phyloP scores from a whole-genome alignment of 2,113 vertebrate species.

The Collichthys lucidus region DNA sequence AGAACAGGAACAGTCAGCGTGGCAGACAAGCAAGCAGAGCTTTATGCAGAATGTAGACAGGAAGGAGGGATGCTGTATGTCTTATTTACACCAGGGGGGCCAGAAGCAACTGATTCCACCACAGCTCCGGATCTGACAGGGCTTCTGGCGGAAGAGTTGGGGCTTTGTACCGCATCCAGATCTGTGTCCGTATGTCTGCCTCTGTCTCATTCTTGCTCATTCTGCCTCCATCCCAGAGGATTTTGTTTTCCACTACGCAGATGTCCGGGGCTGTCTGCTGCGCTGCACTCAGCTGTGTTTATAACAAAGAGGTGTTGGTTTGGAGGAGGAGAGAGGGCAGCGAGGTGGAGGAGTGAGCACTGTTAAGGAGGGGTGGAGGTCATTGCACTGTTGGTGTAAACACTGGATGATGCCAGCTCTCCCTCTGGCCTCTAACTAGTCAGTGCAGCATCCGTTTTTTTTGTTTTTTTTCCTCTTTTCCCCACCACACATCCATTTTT shows the following conservation, averaged over 20 bases:
- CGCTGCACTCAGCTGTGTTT: conserved; percentile 78
- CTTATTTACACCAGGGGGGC: conserved; percentile 48
- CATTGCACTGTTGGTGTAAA: conserved; percentile 72
- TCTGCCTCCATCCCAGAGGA: conserved; percentile 66
- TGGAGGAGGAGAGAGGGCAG: conserved; percentile 66
- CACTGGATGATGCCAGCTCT: conserved; percentile 69
- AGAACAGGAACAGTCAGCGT: conserved; percentile 31
- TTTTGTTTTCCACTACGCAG: conserved; percentile 74
- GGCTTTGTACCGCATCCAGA: conserved; percentile 65
- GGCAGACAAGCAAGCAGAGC: not conserved
- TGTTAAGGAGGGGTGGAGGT: conserved; percentile 48
- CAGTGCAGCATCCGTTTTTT: conserved; percentile 39
- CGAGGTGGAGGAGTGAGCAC: conserved; percentile 50
- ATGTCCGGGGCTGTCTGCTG: conserved; percentile 77
- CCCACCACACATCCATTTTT: conserved; percentile 10
- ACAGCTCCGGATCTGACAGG: conserved; percentile 58
- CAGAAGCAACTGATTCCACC: conserved; percentile 44
- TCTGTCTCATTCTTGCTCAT: conserved; percentile 43
- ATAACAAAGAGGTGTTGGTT: conserved; percentile 79
- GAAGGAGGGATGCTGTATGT: conserved; percentile 39
- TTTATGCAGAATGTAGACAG: conserved; percentile 35
- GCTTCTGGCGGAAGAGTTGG: conserved; percentile 57
- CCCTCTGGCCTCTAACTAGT: conserved; percentile 56
- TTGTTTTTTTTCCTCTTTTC: not conserved
- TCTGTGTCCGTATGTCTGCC: conserved; percentile 55